Conservation (phyloP, 2,113 vertebrate genomes). For the Equus przewalskii region DNA sequence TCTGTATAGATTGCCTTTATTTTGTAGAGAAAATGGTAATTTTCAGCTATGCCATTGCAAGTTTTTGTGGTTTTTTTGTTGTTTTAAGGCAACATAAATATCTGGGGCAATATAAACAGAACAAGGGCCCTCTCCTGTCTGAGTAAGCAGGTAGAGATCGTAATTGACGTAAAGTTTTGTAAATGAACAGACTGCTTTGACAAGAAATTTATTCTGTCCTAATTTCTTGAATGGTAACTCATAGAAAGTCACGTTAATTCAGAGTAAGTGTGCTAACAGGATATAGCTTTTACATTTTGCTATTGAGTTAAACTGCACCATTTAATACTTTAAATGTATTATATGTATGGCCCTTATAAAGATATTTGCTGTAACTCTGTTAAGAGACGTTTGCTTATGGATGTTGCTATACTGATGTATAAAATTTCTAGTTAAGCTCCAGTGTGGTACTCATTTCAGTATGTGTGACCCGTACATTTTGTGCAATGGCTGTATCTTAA, state of each 20-base stretch:
- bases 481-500: constrained; percentile 89
- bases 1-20: not conserved
- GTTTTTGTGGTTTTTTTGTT: constrained; percentile 6
- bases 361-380: constrained; percentile 39
- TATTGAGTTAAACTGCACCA: constrained; percentile 57
- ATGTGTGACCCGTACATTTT: constrained; percentile 80
- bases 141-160: constrained; percentile 31
- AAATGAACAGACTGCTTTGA: constrained; percentile 66
- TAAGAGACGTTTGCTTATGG: constrained; percentile 75
- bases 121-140: constrained; percentile 33
- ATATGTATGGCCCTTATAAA: constrained; percentile 55
- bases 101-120: constrained; percentile 38
- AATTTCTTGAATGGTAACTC: constrained; percentile 53
- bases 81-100: constrained; percentile 50
- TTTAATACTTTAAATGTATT: constrained; percentile 63
- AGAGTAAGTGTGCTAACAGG: constrained; percentile 61
- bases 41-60: constrained; percentile 71
- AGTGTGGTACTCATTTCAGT: constrained; percentile 72
- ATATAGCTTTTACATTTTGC: constrained; percentile 67
- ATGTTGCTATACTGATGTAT: constrained; percentile 77
- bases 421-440: constrained; percentile 70
- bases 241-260: constrained; percentile 31
- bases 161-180: constrained; percentile 38
- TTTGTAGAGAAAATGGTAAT: constrained; percentile 73
- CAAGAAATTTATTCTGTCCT: constrained; percentile 49